Conservation (phyloP, 2,113 vertebrate species). For the Nothobranchius kuhntae region DNA sequence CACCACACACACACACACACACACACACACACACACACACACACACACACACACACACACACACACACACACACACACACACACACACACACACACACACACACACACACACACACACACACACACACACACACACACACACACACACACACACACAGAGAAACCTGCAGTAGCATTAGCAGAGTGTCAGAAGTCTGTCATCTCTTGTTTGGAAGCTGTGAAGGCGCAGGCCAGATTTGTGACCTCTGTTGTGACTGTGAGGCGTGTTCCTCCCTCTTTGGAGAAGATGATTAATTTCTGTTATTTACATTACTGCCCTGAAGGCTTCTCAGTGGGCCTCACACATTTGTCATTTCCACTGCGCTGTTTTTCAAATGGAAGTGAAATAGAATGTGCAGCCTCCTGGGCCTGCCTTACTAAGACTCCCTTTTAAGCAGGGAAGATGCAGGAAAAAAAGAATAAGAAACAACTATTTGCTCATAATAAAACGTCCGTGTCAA, state of each 20-base stretch:
- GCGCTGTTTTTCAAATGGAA: conserved; percentile 75
- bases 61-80: too few relatives aligned
- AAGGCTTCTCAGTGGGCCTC: conserved; percentile 63
- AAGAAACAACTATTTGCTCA: conserved; percentile 45
- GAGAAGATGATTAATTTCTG: conserved; percentile 75
- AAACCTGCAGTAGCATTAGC: conserved; percentile 45
- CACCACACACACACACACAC: too few relatives aligned
- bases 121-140: conserved; percentile 8
- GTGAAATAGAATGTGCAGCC: conserved; percentile 67
- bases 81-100: too few relatives aligned
- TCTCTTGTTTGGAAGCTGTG: conserved; percentile 65
- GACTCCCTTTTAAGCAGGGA: conserved; percentile 49
- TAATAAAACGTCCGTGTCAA: conserved; percentile 66
- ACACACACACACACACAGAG: conserved; percentile 6
- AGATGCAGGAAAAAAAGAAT: conserved; percentile 3
- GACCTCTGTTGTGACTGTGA: conserved; percentile 74
- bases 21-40: too few relatives aligned
- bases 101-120: neutral
- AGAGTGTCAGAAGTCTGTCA: conserved; percentile 65
- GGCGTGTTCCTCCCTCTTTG: conserved; percentile 61
- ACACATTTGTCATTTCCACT: conserved; percentile 74
- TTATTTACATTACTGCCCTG: conserved; percentile 77
- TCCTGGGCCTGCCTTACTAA: conserved; percentile 55
- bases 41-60: too few relatives aligned
- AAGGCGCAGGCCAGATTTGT: conserved; percentile 51